Percentiles rank a stretch among this genome's conserved stretches.
These are phyloP conservation scores for Drosophila antonietae DNA, from an alignment of 2,888 invertebrate genomes.

Conservation along the genomic window DNA sequence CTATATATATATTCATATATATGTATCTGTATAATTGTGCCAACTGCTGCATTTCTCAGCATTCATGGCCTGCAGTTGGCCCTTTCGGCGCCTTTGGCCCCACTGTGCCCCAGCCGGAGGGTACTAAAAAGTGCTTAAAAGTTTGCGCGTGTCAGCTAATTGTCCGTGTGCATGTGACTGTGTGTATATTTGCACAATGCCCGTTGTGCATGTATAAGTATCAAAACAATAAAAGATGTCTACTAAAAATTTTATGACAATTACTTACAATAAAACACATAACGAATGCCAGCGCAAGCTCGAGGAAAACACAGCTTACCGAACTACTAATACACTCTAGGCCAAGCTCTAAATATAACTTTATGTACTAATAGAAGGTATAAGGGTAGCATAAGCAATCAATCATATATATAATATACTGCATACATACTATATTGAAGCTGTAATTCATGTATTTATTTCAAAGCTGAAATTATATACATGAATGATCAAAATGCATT, in stretches of 20 bases:
- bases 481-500: not conserved
- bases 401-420: not conserved
- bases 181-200: conserved; percentile 7
- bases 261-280: conserved; percentile 57
- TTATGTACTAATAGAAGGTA: not conserved
- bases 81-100: conserved; percentile 16
- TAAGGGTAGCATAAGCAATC: not conserved
- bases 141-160: conserved; percentile 62
- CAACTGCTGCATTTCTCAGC: conserved; percentile 50
- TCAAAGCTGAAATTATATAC: not conserved
- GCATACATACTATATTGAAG: not conserved
- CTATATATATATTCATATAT: not conserved
- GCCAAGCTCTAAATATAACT: not conserved
- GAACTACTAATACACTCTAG: conserved; percentile 15
- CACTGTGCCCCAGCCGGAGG: conserved; percentile 15
- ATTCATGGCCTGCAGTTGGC: conserved; percentile 25
- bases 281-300: conserved; percentile 1
- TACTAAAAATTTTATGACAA: conserved; percentile 57
- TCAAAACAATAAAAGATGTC: conserved; percentile 51
- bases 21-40: conserved; percentile 7
- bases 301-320: conserved; percentile 2
- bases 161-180: conserved; percentile 15
- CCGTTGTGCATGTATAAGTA: conserved; percentile 31
- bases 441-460: not conserved
- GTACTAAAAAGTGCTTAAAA: conserved; percentile 55